A percentile compares a stretch with the other conserved stretches of the same genome.
Evolutionary conservation across 2,888 invertebrate species (phyloP).

Genomic region (Apodemia zela): DNA sequence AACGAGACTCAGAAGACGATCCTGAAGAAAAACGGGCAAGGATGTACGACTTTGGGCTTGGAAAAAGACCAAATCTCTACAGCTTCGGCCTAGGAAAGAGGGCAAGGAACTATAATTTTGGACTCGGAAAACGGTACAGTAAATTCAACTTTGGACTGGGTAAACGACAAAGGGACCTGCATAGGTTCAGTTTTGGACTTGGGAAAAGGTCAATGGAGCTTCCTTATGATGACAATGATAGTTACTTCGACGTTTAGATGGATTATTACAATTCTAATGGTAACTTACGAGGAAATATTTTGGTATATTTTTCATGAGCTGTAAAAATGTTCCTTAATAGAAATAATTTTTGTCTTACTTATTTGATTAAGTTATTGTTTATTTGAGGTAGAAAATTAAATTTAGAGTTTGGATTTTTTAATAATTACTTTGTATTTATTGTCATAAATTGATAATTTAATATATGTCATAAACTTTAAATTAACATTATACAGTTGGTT

Average conservation of each 20-base stretch:
- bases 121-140: conserved; percentile 77
- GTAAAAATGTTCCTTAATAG: too few species aligned
- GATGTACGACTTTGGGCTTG: conserved; percentile 69
- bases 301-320: not conserved
- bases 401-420: not conserved
- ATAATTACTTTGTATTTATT: too few species aligned
- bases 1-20: conserved; percentile 71
- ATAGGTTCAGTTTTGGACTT: conserved; percentile 78
- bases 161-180: conserved; percentile 72
- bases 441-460: not conserved
- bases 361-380: not conserved
- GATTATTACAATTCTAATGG: conserved; percentile 30
- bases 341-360: too few species aligned
- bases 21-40: conserved; percentile 62
- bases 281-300: conserved; percentile 31
- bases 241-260: conserved; percentile 56
- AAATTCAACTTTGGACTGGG: conserved; percentile 81
- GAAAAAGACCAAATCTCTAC: conserved; percentile 67
- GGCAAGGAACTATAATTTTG: conserved; percentile 73
- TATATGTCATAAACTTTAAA: not conserved
- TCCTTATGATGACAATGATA: conserved; percentile 48
- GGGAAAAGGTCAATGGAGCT: conserved; percentile 72
- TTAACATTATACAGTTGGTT: not conserved
- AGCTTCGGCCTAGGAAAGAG: conserved; percentile 76
- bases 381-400: not conserved